Evolutionary conservation across 2,797 vertebrate genomes (phyloP), one percentile per base, ranked within the genome.

Genomic region (Octomys mimax): DNA sequence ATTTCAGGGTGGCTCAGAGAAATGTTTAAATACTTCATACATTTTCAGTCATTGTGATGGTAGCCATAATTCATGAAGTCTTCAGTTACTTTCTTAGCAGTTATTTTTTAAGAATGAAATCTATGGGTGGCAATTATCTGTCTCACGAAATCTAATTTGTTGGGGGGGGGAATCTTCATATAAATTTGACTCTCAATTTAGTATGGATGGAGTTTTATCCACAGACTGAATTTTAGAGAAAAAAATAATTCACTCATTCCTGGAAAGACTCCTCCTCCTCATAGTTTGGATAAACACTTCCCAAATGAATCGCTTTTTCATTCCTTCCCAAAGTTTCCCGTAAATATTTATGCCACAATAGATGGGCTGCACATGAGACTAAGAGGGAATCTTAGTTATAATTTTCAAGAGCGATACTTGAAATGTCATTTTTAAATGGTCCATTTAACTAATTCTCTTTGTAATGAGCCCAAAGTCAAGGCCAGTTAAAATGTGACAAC

Each of bases 351-450:
- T 39, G 73, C 62, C 79, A 75, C 26, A 28, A 6, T 66, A 6
- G 26, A 75, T 80, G 16, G 66, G 14, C 70, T 73, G 1, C 73
- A 54, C 9, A 0, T 83, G 49, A 66, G 28, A 79, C 83, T 77
- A 73, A 83, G 82, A 62, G 70, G 61, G 57, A 95, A 94, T 89
- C 94, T 73, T 81, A 92, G 31, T 93, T 85, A 77, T 16, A n/a
- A 1, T 62, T 89, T 95, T 92, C 78, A 91, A 85, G 33, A 92
- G 13, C 13, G 0, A 42, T 28, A 70, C 80, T 62, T 93, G 70
- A 93, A 93, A 79, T 93, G n/a, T 46, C 70, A 87, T 57, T 84
- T 84, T 80, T 89, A 77, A 84, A 57, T 91, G 80, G 4, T 18
- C 68, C 28, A 33, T 89, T 85, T 87, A 90, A 77, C 33, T 49